Conservation (phyloP, 37 sponge, comb jelly and placozoan genomes). For the Axinella damicornis region DNA sequence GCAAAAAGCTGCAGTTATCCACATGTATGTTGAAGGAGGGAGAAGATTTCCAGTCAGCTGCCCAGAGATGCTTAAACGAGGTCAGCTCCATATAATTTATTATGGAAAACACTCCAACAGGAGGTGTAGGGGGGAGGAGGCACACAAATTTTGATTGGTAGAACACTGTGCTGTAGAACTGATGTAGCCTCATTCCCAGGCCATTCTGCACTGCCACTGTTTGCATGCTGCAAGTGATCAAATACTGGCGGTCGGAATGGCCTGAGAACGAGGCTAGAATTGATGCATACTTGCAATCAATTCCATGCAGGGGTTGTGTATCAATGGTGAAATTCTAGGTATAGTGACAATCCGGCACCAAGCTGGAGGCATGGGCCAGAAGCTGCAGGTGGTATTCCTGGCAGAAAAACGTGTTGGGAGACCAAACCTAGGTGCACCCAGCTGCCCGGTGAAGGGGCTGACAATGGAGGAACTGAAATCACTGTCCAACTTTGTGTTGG, state of each 20-base stretch:
- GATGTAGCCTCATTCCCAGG: too few relatives aligned
- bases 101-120: too few relatives aligned
- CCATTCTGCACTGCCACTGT: too few relatives aligned
- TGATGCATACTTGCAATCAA: neutral
- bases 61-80: conserved; percentile 18
- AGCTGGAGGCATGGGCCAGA: neutral
- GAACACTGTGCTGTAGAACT: too few relatives aligned
- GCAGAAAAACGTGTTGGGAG: neutral
- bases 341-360: conserved; percentile 1
- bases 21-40: neutral
- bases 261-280: too few relatives aligned
- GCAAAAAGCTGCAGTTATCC: conserved; percentile 8
- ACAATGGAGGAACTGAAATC: conserved; percentile 2
- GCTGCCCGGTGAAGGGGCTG: neutral
- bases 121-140: too few relatives aligned
- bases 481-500: conserved; percentile 21
- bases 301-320: neutral
- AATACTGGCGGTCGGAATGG: too few relatives aligned
- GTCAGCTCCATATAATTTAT: neutral
- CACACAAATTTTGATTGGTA: too few relatives aligned
- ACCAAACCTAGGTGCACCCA: neutral
- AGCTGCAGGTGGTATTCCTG: neutral
- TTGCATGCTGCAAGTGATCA: too few relatives aligned
- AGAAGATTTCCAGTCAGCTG: conserved; percentile 41
- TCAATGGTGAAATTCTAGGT: conserved; percentile 6